Percentiles rank a stretch among this genome's conserved stretches.
phyloP scores from a whole-genome alignment of 2,113 vertebrate genomes.

The Oncorhynchus masou region DNA sequence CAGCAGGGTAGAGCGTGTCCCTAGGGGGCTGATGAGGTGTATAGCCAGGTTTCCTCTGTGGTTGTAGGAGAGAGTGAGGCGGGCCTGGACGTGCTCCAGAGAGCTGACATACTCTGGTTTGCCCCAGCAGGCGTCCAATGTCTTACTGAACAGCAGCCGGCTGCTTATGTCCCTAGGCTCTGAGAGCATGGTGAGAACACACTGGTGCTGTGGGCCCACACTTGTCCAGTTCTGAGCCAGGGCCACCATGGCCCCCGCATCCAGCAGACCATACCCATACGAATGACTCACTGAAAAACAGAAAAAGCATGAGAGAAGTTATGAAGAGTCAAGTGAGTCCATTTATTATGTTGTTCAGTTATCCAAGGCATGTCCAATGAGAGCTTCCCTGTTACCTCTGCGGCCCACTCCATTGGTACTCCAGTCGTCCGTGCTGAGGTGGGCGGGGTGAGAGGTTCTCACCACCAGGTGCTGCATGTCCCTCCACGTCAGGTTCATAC shows the following conservation, averaged over 20 bases:
- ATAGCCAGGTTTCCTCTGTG: slow-evolving; percentile 92
- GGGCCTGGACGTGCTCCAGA: slow-evolving; percentile 90
- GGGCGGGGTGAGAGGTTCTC: slow-evolving; percentile 83
- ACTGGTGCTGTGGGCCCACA: slow-evolving; percentile 86
- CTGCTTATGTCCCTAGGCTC: slow-evolving; percentile 92
- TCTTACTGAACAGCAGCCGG: slow-evolving; percentile 84
- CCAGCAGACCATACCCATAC: slow-evolving; percentile 90
- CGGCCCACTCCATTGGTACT: slow-evolving; percentile 90
- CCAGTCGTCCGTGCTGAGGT: slow-evolving; percentile 92
- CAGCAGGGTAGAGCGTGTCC: slow-evolving; percentile 91
- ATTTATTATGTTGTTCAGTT: too few species aligned
- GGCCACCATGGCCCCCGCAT: slow-evolving; percentile 89
- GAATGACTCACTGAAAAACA: slow-evolving; percentile 89
- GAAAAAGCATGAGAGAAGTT: background rate
- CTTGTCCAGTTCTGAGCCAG: slow-evolving; percentile 92
- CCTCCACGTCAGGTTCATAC: slow-evolving; percentile 95
- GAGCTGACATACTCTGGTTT: slow-evolving; percentile 82
- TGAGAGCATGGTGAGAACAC: slow-evolving; percentile 82
- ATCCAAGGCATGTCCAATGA: background rate
- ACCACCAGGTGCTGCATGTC: slow-evolving; percentile 99
- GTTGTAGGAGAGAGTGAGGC: slow-evolving; percentile 90
- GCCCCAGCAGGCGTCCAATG: slow-evolving; percentile 85
- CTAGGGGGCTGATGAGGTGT: slow-evolving; percentile 90
- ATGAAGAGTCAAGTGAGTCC: background rate
- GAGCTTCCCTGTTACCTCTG: slow-evolving; percentile 75